A percentile compares a stretch with the other conserved stretches of the same genome.
Evolutionary conservation across 2,113 vertebrate species (phyloP).

Genomic region (Macroglossus sobrinus): DNA sequence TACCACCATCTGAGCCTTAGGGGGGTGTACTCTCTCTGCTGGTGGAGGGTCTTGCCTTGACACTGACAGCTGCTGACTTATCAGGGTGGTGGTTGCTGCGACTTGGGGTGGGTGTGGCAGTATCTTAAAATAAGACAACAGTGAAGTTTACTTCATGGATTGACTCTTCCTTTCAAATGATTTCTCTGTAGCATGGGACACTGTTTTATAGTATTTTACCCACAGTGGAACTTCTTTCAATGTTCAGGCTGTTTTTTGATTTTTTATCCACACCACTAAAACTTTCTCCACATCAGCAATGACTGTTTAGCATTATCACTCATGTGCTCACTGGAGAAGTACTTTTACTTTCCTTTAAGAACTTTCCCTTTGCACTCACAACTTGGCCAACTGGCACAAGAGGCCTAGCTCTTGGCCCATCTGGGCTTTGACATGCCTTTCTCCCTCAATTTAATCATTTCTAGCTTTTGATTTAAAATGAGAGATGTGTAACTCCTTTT

Average conservation of each 20-base stretch:
- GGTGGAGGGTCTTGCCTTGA: neutral
- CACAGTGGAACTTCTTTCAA: neutral
- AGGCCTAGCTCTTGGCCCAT: neutral
- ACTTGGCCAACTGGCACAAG: neutral
- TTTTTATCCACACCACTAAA: neutral
- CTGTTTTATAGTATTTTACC: neutral
- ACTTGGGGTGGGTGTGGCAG: neutral
- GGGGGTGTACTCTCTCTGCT: neutral
- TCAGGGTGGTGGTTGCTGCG: neutral
- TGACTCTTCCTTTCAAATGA: neutral
- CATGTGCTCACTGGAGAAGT: neutral
- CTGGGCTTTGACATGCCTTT: neutral
- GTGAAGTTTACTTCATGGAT: neutral
- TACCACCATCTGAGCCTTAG: neutral
- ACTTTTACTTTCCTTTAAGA: neutral
- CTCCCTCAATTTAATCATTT: neutral
- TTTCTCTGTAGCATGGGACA: neutral
- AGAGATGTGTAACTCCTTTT: neutral
- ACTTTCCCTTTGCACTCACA: neutral
- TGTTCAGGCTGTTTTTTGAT: neutral
- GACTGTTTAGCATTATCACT: neutral
- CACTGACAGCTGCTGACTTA: neutral
- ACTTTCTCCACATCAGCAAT: neutral
- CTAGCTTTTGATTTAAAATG: neutral
- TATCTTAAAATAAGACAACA: neutral